Conservation (phyloP, 2,113 vertebrate genomes). For the Verasper variegatus region DNA sequence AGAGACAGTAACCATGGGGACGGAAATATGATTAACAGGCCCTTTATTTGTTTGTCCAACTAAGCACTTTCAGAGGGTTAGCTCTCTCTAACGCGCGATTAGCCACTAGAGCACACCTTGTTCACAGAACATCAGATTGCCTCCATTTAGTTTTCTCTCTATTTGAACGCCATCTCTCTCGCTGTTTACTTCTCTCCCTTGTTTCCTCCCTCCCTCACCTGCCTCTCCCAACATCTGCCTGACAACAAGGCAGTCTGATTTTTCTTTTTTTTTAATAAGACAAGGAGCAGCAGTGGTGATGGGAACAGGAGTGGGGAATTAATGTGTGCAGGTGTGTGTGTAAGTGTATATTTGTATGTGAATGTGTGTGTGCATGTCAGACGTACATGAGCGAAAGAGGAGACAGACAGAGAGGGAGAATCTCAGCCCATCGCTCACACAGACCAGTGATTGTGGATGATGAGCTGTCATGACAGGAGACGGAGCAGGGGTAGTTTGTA, state of each 20-base stretch:
- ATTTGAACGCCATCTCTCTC: slow-evolving; percentile 40
- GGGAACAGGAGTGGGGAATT: slow-evolving; percentile 29
- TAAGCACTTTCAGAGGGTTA: slow-evolving; percentile 58
- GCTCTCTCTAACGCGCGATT: slow-evolving; percentile 52
- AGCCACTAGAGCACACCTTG: slow-evolving; percentile 45
- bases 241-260: slow-evolving; percentile 78
- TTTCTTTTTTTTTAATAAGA: slow-evolving; percentile 44
- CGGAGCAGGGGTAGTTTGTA: slow-evolving; percentile 47
- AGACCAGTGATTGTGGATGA: slow-evolving; percentile 50
- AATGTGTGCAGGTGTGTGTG: neutral
- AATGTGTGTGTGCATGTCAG: slow-evolving; percentile 1
- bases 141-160: slow-evolving; percentile 29
- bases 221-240: slow-evolving; percentile 77
- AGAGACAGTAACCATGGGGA: slow-evolving; percentile 66
- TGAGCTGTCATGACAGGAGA: slow-evolving; percentile 61
- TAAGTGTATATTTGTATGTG: neutral
- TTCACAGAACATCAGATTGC: slow-evolving; percentile 34
- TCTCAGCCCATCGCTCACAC: slow-evolving; percentile 21
- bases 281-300: slow-evolving; percentile 40
- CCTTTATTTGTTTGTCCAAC: slow-evolving; percentile 65
- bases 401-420: slow-evolving; percentile 12
- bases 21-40: slow-evolving; percentile 64
- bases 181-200: slow-evolving; percentile 41
- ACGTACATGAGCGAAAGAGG: slow-evolving; percentile 2
- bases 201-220: slow-evolving; percentile 51